Evolutionary conservation across 2,888 invertebrate species (phyloP), one percentile per base, ranked within the genome.

Genomic region (Calameuta pallipes): DNA sequence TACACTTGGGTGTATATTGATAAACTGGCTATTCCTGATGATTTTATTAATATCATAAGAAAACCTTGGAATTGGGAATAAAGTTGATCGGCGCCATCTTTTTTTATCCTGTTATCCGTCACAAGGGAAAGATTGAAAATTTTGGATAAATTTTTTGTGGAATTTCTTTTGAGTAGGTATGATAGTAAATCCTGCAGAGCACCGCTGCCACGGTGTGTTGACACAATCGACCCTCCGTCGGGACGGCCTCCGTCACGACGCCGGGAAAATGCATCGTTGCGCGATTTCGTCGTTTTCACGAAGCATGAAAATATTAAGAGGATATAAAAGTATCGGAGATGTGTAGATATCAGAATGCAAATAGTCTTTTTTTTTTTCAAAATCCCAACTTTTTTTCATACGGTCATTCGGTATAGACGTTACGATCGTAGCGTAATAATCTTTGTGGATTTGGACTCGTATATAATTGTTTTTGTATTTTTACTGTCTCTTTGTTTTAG

Each of bases 171-270:
- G 78, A 78, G 77, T 79, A 69, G 69, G 33, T 75, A 3, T 71
- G 74, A 76, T 75, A 80, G 78, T 79, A 78, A 77, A 76, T 73
- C 80, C 80, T 79, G 80, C 77, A 82, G 84, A 84, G 86, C 83
- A 85, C 85, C 86, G 84, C 84, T 85, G 85, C 79, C 23, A 80
- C 79, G 80, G 82, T 79, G 74, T 84, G 85, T 87, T 86, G 84
- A 86, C 85, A 85, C 82, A 86, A 87, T 87, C 86, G 87, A 87
- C 84, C 85, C 85, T 82, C 79, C 79, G 79, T 80, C 81, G 80
- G 80, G 81, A 81, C 80, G 73, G 81, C 78, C 80, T 75, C 79
- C 80, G 75, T 68, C 76, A 79, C 23, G 56, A 56, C 56, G 56
- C 56, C 9, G 23, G 56, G 23, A 56, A 23, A 56, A 23, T 56